These are phyloP conservation scores for Scomber japonicus DNA, from an alignment of 2,113 vertebrate species.

Conservation along the genomic window DNA sequence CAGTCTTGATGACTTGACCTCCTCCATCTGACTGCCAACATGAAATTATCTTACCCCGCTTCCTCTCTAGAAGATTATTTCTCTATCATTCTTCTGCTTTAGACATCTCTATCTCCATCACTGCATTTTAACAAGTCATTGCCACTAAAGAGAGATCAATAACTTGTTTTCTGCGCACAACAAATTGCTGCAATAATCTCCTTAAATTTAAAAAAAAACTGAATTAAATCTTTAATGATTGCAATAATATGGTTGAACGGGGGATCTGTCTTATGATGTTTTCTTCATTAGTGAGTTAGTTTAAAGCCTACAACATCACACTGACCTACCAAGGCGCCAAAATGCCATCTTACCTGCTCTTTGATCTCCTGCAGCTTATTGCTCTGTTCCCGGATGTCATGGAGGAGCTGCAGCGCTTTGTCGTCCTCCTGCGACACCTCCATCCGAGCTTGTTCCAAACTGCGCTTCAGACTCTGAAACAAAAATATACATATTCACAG, in stretches of 20 bases:
- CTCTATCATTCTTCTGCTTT: neutral
- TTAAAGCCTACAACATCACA: neutral
- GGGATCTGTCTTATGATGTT: neutral
- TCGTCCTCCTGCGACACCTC: slow-evolving; percentile 99
- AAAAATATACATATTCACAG: neutral
- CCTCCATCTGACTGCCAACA: slow-evolving; percentile 27
- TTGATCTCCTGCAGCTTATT: slow-evolving; percentile 99
- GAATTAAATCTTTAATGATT: neutral
- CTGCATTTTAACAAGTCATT: neutral
- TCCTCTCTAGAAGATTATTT: neutral
- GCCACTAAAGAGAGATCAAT: neutral
- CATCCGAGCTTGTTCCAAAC: slow-evolving; percentile 98
- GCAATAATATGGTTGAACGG: neutral
- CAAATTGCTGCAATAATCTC: neutral
- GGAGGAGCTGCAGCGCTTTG: slow-evolving; percentile 97
- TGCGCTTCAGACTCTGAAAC: slow-evolving; percentile 97
- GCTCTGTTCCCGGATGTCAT: slow-evolving; percentile 98
- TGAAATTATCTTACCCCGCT: neutral
- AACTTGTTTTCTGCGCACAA: neutral
- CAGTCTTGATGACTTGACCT: slow-evolving; percentile 39
- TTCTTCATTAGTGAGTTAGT: neutral
- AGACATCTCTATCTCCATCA: neutral
- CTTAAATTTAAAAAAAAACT: neutral
- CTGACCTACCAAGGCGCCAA: neutral
- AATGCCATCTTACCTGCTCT: slow-evolving; percentile 90